phyloP scores from a whole-genome alignment of 2,888 invertebrate species.

The Leucophenga montana region DNA sequence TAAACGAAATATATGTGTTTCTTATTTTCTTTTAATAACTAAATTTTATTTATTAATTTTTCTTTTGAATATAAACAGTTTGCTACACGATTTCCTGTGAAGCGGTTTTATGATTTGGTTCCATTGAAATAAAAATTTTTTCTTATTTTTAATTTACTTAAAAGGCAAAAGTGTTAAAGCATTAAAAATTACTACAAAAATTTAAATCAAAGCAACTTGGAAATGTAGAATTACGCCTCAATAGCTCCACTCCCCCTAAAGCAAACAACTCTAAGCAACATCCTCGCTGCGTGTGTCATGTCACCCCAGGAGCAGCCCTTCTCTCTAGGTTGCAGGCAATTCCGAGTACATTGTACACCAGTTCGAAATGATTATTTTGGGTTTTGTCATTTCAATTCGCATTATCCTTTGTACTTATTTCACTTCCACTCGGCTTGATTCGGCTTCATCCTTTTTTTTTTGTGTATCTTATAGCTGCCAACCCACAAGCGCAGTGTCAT shows the following conservation, averaged over 20 bases:
- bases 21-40: no score
- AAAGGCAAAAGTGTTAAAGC: conserved; percentile 58
- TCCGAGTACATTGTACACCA: conserved; percentile 22
- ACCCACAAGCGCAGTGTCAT: neutral
- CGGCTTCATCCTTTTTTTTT: neutral
- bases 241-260: neutral
- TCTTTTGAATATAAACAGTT: no score
- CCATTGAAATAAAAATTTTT: neutral
- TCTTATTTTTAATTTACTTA: conserved; percentile 59
- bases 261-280: neutral
- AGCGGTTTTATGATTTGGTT: no score
- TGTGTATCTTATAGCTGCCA: conserved; percentile 33
- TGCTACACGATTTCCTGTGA: no score
- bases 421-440: conserved; percentile 43
- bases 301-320: neutral
- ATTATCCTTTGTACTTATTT: conserved; percentile 69
- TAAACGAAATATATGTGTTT: no score
- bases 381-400: conserved; percentile 70
- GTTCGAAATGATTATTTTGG: conserved; percentile 65
- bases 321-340: neutral
- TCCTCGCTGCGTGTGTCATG: neutral
- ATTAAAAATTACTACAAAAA: neutral
- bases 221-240: neutral
- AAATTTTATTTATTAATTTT: no score
- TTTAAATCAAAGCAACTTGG: neutral